A percentile compares a stretch with the other conserved stretches of the same genome.
Evolutionary conservation across 2,113 vertebrate genomes (phyloP).

Genomic region (Phyllopteryx taeniolatus): DNA sequence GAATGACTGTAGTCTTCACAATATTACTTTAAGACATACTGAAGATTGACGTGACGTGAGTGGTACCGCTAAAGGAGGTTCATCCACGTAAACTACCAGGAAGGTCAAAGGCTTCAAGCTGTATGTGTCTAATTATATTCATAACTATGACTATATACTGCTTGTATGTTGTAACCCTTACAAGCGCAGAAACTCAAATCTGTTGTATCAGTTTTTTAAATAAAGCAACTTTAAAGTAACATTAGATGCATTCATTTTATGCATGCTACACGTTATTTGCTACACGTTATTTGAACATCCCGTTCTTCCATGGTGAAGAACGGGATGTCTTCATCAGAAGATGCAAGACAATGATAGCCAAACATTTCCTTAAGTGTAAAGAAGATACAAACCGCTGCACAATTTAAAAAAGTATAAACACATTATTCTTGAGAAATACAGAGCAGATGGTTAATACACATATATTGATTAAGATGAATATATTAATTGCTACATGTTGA

Average conservation of each 20-base stretch:
- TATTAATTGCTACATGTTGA: no score
- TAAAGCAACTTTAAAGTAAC: not conserved
- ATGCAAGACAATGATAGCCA: no score
- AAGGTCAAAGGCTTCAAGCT: not conserved
- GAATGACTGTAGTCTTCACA: not conserved
- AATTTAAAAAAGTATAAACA: no score
- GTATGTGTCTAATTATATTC: not conserved
- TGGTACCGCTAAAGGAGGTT: not conserved
- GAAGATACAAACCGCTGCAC: no score
- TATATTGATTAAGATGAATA: no score
- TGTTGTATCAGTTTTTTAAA: not conserved
- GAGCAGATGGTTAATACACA: no score
- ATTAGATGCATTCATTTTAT: not conserved
- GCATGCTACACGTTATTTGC: no score
- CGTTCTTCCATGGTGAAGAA: no score
- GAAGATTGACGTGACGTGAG: not conserved
- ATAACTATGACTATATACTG: not conserved
- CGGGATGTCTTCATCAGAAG: no score
- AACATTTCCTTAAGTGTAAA: no score
- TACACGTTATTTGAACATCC: no score
- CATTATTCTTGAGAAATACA: no score
- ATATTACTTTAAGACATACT: not conserved
- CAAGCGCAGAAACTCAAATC: not conserved
- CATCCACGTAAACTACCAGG: not conserved
- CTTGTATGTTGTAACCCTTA: not conserved